phyloP scores from a whole-genome alignment of 2,888 invertebrate genomes.

The Tetragonisca angustula region DNA sequence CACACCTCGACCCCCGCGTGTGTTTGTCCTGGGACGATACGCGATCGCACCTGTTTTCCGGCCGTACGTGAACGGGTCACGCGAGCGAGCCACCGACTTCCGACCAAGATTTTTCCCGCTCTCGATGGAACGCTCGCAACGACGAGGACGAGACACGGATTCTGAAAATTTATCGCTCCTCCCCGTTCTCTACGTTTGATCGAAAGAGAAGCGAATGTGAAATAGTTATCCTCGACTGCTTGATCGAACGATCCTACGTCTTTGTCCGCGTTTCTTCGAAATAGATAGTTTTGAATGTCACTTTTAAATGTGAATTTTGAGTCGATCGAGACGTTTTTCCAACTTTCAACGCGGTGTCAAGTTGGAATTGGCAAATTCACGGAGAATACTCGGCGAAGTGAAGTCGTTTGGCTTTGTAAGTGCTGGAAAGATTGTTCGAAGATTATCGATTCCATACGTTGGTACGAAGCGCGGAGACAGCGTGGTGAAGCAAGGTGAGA shows the following conservation, averaged over 20 bases:
- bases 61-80: constrained; percentile 47
- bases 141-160: background rate
- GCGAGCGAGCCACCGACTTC: constrained; percentile 64
- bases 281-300: background rate
- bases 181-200: too few species aligned
- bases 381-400: background rate
- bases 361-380: background rate
- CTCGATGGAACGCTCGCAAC: background rate
- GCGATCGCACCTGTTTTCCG: constrained; percentile 62
- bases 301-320: background rate
- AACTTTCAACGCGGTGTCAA: background rate
- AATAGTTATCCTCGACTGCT: background rate
- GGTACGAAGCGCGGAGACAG: background rate
- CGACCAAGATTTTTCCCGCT: constrained; percentile 34
- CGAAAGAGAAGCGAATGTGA: background rate
- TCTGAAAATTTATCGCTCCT: background rate
- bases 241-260: background rate
- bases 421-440: background rate
- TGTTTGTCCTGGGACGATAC: constrained; percentile 52
- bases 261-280: background rate
- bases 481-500: constrained; percentile 37
- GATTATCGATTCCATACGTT: constrained; percentile 23
- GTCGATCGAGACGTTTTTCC: background rate
- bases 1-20: constrained; percentile 50
- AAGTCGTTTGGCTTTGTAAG: background rate